phyloP scores from a whole-genome alignment of 1,140 invertebrate genomes.

The Heliconius melpomene region DNA sequence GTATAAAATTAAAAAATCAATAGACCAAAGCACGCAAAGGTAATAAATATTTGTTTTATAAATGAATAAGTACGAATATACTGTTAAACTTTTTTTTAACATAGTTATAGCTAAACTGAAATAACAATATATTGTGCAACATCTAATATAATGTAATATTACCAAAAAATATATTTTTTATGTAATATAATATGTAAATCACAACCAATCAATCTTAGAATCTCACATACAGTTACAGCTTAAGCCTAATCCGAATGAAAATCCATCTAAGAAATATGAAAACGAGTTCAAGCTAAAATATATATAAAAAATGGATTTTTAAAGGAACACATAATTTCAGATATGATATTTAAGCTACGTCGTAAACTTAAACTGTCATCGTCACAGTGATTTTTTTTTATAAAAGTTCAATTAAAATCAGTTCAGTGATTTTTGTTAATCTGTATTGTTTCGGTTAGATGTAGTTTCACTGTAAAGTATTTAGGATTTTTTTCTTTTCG shows the following conservation, averaged over 20 bases:
- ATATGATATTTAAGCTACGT: neutral
- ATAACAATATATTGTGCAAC: neutral
- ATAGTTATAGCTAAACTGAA: neutral
- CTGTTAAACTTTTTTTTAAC: neutral
- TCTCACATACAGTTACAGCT: neutral
- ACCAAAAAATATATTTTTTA: neutral
- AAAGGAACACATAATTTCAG: neutral
- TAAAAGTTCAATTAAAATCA: neutral
- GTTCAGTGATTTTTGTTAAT: neutral
- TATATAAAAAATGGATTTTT: neutral
- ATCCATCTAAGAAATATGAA: neutral
- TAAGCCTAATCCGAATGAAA: neutral
- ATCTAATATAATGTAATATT: neutral
- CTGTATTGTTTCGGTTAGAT: conserved; percentile 1
- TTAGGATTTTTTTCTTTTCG: neutral
- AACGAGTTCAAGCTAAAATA: neutral
- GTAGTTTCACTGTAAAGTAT: conserved; percentile 14
- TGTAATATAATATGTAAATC: conserved; percentile 10
- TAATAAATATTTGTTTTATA: neutral
- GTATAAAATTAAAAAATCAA: conserved; percentile 16
- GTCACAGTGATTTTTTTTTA: neutral
- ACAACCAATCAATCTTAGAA: neutral
- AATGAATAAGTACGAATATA: neutral
- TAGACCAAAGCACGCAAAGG: conserved; percentile 2
- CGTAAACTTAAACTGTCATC: neutral